Percentiles rank a stretch among this genome's conserved stretches.
Conservation (phyloP, 92 coral and sea anemone species). For the Chrysogorgia sp. region DNA sequence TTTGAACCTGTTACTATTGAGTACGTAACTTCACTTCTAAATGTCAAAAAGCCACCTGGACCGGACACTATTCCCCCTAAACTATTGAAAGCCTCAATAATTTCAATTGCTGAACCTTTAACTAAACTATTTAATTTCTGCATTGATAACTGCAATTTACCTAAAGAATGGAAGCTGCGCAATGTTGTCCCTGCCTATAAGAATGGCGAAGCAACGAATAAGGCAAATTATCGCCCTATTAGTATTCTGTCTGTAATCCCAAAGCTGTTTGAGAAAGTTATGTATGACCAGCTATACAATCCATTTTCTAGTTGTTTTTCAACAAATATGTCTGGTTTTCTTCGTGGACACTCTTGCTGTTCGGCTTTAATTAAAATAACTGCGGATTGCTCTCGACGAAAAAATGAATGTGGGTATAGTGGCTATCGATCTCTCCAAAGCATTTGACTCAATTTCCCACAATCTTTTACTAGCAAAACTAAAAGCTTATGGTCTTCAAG, state of each 20-base stretch:
- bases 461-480: no score
- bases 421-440: no score
- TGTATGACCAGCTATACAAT: slow-evolving; percentile 40
- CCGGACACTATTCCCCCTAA: slow-evolving; percentile 22
- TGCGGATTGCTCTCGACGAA: slow-evolving; percentile 38
- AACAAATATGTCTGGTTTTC: no score
- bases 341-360: slow-evolving; percentile 18
- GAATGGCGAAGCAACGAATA: slow-evolving; percentile 38
- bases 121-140: slow-evolving; percentile 38
- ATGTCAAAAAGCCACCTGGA: slow-evolving; percentile 8
- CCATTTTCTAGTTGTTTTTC: slow-evolving; percentile 23
- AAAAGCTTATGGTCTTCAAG: slow-evolving; percentile 58
- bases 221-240: slow-evolving; percentile 37
- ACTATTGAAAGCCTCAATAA: slow-evolving; percentile 34
- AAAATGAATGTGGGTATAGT: slow-evolving; percentile 51
- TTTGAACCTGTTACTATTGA: background rate
- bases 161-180: slow-evolving; percentile 37
- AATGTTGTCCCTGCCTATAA: slow-evolving; percentile 43
- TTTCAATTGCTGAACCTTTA: slow-evolving; percentile 35
- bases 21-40: background rate
- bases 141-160: slow-evolving; percentile 26
- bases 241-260: no score
- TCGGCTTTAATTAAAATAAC: slow-evolving; percentile 14
- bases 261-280: no score
- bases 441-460: no score